These are phyloP conservation scores for rat (Rattus norvegicus) DNA, from an alignment of 2,113 vertebrate genomes.

Conservation along the genomic window GRCr8 NC_086036.1:13112501-13113000, in stretches of 20 bases:
- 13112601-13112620: background rate
- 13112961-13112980: conserved; percentile 32
- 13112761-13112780: background rate
- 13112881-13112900: background rate
- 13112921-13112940: background rate
- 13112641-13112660: background rate
- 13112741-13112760: background rate
- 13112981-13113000: background rate
- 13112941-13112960: conserved; percentile 19
- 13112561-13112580: no score
- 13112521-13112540: no score
- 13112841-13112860: no score
- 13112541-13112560: no score
- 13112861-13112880: background rate
- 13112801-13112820: no score
- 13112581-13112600: no score
- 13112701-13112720: background rate
- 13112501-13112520: no score
- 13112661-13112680: background rate
- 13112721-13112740: background rate
- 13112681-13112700: background rate
- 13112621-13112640: background rate
- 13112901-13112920: background rate
- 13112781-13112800: no score
- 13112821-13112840: background rate